Evolutionary conservation across 1,140 invertebrate species (phyloP).

Genomic region (Panulirus ornatus): DNA sequence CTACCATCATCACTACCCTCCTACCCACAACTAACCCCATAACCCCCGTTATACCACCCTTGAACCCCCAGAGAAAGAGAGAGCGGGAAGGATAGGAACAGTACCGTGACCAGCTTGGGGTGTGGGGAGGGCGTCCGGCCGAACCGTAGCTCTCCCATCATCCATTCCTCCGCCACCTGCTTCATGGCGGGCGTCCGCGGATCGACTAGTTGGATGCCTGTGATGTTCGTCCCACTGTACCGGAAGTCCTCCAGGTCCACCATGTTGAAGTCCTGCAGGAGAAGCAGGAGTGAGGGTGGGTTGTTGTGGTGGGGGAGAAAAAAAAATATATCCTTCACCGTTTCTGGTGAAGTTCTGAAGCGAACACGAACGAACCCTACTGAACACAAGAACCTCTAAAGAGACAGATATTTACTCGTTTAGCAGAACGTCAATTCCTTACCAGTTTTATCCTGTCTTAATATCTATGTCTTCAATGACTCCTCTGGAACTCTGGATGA

Average conservation of each 20-base stretch:
- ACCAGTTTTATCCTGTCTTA: no score
- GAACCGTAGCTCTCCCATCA: constrained; percentile 53
- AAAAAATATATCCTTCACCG: no score
- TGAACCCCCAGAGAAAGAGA: neutral
- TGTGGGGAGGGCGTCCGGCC: constrained; percentile 30
- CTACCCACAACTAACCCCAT: neutral
- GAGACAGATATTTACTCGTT: no score
- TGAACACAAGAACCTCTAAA: no score
- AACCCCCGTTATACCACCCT: neutral
- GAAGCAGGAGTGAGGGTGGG: neutral
- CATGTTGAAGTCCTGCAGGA: constrained; percentile 88
- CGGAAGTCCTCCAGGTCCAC: constrained; percentile 95
- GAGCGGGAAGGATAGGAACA: no score
- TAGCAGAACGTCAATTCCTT: no score
- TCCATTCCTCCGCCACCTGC: constrained; percentile 72
- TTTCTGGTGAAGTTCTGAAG: no score
- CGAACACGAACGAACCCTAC: no score
- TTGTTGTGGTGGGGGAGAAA: neutral
- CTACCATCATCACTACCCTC: neutral
- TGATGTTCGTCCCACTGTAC: constrained; percentile 95
- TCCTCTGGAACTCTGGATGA: no score
- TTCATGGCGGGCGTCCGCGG: constrained; percentile 86
- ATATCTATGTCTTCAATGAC: no score
- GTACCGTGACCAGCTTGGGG: constrained; percentile 61
- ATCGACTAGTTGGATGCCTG: constrained; percentile 90